These are phyloP conservation scores for Centropus unirufus DNA, from an alignment of 2,113 vertebrate genomes.

Conservation along the genomic window DNA sequence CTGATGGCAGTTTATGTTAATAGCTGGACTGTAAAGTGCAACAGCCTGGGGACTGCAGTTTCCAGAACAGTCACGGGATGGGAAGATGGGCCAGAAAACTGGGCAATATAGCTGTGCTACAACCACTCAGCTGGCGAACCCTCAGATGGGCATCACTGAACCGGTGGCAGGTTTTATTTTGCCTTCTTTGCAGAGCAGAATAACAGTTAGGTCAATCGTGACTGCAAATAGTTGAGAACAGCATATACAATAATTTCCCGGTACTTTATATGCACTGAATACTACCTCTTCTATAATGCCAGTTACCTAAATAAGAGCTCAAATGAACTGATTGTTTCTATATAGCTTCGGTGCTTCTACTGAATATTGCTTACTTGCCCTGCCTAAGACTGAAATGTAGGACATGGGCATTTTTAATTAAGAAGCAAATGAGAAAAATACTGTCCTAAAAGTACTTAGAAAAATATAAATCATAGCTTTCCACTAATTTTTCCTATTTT, in stretches of 20 bases:
- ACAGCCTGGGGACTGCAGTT: not conserved
- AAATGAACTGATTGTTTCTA: not conserved
- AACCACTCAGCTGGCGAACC: not conserved
- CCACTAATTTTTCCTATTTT: not conserved
- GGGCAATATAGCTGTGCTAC: not conserved
- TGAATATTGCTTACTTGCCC: not conserved
- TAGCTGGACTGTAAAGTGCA: not conserved
- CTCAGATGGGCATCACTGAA: not conserved
- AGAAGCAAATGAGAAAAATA: not conserved
- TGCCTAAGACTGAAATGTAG: not conserved
- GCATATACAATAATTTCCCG: not conserved
- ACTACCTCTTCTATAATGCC: not conserved
- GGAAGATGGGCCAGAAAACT: not conserved
- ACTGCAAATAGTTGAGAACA: not conserved
- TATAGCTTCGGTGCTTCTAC: not conserved
- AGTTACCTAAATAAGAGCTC: not conserved
- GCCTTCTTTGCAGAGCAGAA: not conserved
- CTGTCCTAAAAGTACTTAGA: not conserved
- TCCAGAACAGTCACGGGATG: fast-evolving
- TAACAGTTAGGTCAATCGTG: not conserved
- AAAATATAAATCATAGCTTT: not conserved
- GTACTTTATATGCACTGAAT: not conserved
- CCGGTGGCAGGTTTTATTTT: not conserved
- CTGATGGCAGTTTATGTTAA: not conserved
- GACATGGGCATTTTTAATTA: not conserved